These are phyloP conservation scores for Lordiphosa collinella DNA, from an alignment of 1,140 invertebrate species.

Conservation along the genomic window DNA sequence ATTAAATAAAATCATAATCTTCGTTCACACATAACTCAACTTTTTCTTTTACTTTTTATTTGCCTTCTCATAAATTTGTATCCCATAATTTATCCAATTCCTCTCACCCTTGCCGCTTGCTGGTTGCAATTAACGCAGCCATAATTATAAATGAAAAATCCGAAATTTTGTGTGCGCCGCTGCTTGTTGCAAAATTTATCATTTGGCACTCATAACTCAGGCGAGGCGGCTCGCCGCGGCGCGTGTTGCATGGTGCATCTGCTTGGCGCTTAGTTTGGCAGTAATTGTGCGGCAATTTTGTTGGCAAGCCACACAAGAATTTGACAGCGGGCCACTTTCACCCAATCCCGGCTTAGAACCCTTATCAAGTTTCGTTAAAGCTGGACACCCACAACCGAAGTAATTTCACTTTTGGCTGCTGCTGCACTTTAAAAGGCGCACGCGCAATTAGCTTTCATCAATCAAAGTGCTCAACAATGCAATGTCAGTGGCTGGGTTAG, in stretches of 20 bases:
- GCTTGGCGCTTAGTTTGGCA: constrained; percentile 65
- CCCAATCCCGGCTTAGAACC: constrained; percentile 65
- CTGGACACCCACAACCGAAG: constrained; percentile 31
- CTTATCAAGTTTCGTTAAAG: constrained; percentile 57
- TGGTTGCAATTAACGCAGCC: constrained; percentile 3
- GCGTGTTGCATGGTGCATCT: constrained; percentile 8
- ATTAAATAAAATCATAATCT: too few relatives aligned
- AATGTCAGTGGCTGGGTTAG: constrained; percentile 2
- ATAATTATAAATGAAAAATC: constrained; percentile 8
- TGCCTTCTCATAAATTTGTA: too few relatives aligned
- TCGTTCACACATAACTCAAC: too few relatives aligned
- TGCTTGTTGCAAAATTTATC: constrained; percentile 43
- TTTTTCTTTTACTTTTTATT: too few relatives aligned
- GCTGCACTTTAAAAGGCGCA: constrained; percentile 27
- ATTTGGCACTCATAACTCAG: constrained; percentile 64
- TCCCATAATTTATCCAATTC: too few relatives aligned
- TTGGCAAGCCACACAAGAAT: constrained; percentile 33
- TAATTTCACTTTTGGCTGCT: constrained; percentile 40
- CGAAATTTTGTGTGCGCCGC: constrained; percentile 18
- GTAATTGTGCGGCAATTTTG: constrained; percentile 69
- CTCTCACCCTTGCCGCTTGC: too few relatives aligned
- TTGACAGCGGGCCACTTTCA: constrained; percentile 40
- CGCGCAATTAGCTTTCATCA: constrained; percentile 74
- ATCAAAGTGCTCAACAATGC: constrained; percentile 68
- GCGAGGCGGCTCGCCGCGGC: constrained; percentile 31